These are phyloP conservation scores for Alouatta palliata DNA, from an alignment of 2,113 vertebrate species.

Conservation along the genomic window DNA sequence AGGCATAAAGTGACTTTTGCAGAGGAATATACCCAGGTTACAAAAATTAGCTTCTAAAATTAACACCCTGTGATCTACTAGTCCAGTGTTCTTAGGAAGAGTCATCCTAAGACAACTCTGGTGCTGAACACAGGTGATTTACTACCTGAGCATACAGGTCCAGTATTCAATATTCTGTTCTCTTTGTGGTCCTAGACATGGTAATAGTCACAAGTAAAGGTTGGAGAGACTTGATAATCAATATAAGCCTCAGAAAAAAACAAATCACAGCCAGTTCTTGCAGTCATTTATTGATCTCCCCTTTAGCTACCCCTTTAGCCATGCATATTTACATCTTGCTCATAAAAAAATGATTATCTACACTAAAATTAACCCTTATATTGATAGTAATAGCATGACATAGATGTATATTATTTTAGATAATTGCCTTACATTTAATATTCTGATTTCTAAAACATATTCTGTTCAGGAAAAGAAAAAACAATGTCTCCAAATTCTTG, in stretches of 20 bases:
- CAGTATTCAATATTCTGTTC: background rate
- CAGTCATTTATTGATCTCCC: background rate
- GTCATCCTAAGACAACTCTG: background rate
- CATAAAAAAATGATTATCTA: background rate
- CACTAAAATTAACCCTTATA: background rate
- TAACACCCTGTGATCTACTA: background rate
- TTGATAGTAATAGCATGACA: background rate
- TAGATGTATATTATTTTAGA: background rate
- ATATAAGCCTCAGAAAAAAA: background rate
- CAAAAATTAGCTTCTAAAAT: background rate
- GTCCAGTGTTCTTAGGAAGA: background rate
- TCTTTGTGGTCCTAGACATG: background rate
- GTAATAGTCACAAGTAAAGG: background rate
- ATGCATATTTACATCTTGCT: background rate
- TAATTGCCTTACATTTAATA: background rate
- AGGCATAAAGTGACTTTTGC: background rate
- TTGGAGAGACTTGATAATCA: background rate
- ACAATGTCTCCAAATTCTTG: background rate
- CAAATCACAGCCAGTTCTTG: background rate
- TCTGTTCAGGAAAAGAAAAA: background rate
- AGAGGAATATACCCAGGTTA: background rate
- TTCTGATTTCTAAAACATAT: slow-evolving; percentile 1
- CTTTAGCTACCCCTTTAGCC: background rate
- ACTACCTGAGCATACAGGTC: background rate
- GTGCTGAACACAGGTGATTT: background rate